phyloP scores from a whole-genome alignment of 2,113 vertebrate genomes.

The Calonectris borealis region DNA sequence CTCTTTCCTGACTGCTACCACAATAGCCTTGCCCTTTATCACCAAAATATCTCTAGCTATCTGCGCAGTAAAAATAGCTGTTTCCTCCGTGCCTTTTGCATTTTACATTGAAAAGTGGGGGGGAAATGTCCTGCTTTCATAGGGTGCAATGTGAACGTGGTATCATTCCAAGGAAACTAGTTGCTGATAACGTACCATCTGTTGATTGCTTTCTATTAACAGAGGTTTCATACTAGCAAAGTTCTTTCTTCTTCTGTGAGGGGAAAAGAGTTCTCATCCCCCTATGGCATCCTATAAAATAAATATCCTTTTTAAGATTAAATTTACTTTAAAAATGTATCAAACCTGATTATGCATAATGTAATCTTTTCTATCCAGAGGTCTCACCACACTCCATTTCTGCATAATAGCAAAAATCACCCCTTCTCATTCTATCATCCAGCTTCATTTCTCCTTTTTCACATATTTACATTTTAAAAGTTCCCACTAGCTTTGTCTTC shows the following conservation, averaged over 20 bases:
- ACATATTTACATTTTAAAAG: slow-evolving; percentile 24
- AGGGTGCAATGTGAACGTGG: not conserved
- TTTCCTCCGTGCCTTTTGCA: not conserved
- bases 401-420: not conserved
- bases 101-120: not conserved
- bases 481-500: not conserved
- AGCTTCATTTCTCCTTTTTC: not conserved
- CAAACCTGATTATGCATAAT: not conserved
- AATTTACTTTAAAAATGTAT: not conserved
- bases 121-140: not conserved
- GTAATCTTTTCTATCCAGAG: not conserved
- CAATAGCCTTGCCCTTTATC: slow-evolving; percentile 25
- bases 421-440: not conserved
- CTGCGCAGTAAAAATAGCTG: slow-evolving; percentile 8
- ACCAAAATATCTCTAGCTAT: slow-evolving; percentile 17
- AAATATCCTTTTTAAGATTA: not conserved
- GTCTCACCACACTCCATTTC: not conserved
- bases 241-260: not conserved
- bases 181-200: not conserved
- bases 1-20: slow-evolving; percentile 16
- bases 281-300: not conserved
- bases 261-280: not conserved
- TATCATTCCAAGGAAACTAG: not conserved
- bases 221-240: not conserved
- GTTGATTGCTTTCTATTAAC: not conserved